phyloP scores from a whole-genome alignment of 2,888 invertebrate genomes.

The Melanotus villosus region DNA sequence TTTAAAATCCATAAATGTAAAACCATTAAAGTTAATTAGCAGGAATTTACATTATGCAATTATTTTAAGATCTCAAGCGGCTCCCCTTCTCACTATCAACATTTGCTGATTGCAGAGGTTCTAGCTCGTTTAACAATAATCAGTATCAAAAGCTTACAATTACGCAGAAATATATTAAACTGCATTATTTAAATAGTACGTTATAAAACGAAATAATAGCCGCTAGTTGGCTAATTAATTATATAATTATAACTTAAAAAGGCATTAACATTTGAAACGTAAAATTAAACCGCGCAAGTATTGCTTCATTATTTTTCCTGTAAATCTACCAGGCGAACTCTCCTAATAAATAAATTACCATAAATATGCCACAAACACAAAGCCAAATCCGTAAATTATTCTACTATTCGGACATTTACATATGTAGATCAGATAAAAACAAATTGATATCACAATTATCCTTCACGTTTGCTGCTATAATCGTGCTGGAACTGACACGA shows the following conservation, averaged over 20 bases:
- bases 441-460: constrained; percentile 35
- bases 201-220: constrained; percentile 18
- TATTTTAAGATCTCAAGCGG: too few species aligned
- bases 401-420: constrained; percentile 35
- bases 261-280: constrained; percentile 18
- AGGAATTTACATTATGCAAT: too few species aligned
- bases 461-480: not conserved
- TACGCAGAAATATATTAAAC: not conserved
- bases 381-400: constrained; percentile 32
- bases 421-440: constrained; percentile 39
- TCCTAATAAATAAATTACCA: constrained; percentile 31
- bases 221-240: constrained; percentile 18
- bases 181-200: constrained; percentile 12
- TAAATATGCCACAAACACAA: constrained; percentile 25
- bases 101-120: too few species aligned
- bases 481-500: not conserved
- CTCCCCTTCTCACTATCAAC: too few species aligned
- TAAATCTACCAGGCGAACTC: constrained; percentile 13
- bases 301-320: constrained; percentile 18
- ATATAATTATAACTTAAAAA: constrained; percentile 15
- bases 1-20: too few species aligned
- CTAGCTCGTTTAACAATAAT: not conserved
- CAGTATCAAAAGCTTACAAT: constrained; percentile 7
- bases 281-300: constrained; percentile 6
- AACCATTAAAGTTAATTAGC: too few species aligned